Percentiles rank a stretch among this genome's conserved stretches.
phyloP scores from a whole-genome alignment of 2,888 invertebrate genomes.

The Acanthopleura granulata region DNA sequence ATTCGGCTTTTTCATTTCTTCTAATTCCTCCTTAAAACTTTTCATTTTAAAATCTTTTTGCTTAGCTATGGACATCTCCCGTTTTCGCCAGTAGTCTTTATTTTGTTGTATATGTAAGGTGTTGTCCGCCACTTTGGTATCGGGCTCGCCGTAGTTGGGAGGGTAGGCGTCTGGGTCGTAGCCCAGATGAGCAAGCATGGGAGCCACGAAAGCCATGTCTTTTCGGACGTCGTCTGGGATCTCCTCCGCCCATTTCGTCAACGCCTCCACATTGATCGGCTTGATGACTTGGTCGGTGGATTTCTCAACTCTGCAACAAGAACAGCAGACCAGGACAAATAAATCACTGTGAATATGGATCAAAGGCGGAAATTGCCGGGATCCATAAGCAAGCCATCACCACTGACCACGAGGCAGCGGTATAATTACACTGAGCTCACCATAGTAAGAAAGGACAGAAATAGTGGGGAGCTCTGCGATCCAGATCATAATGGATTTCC shows the following conservation, averaged over 20 bases:
- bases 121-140: conserved; percentile 72
- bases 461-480: too few relatives aligned
- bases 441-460: too few relatives aligned
- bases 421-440: too few relatives aligned
- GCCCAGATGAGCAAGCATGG: conserved; percentile 88
- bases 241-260: conserved; percentile 74
- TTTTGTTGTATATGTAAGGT: conserved; percentile 69
- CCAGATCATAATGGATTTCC: too few relatives aligned
- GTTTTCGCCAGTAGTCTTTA: conserved; percentile 61
- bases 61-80: conserved; percentile 31
- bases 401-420: too few relatives aligned
- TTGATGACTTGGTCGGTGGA: conserved; percentile 99
- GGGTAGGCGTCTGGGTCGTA: conserved; percentile 98
- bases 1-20: conserved; percentile 13
- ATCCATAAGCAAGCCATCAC: neutral
- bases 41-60: neutral
- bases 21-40: conserved; percentile 10
- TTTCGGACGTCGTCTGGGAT: conserved; percentile 85
- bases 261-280: conserved; percentile 95
- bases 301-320: conserved; percentile 86
- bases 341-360: too few relatives aligned
- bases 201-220: conserved; percentile 93
- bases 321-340: conserved; percentile 5
- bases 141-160: conserved; percentile 91
- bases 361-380: too few relatives aligned